Evolutionary conservation across 1,140 invertebrate species (phyloP).

Genomic region (Danaus plexippus): DNA sequence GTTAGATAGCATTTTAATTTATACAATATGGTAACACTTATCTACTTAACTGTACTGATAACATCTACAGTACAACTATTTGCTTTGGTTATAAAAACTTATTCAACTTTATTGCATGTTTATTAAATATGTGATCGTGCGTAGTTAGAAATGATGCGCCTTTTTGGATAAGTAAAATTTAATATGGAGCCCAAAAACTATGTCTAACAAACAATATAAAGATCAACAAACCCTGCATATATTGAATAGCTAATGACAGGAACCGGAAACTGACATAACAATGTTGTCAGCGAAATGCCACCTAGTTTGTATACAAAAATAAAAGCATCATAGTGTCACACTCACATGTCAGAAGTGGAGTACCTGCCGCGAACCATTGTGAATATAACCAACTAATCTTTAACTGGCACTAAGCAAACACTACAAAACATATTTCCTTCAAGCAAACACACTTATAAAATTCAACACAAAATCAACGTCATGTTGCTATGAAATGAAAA

Average conservation of each 20-base stretch:
- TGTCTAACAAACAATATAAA: slow-evolving; percentile 3
- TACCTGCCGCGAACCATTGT: slow-evolving; percentile 61
- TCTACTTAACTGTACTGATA: too few relatives aligned
- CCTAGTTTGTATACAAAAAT: neutral
- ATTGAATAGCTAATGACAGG: slow-evolving; percentile 21
- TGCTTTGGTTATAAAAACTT: too few relatives aligned
- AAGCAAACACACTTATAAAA: slow-evolving; percentile 5
- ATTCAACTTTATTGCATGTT: too few relatives aligned
- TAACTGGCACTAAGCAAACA: slow-evolving; percentile 11
- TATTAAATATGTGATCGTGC: too few relatives aligned
- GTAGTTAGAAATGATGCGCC: too few relatives aligned
- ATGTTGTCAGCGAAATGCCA: slow-evolving; percentile 15
- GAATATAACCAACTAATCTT: slow-evolving; percentile 24
- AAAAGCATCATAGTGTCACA: slow-evolving; percentile 12
- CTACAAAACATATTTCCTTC: slow-evolving; percentile 9
- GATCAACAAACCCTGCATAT: slow-evolving; percentile 15
- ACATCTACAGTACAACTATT: too few relatives aligned
- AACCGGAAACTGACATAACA: slow-evolving; percentile 16
- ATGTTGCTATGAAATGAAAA: slow-evolving; percentile 33
- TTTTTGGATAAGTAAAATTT: too few relatives aligned
- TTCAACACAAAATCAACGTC: slow-evolving; percentile 30
- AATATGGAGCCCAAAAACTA: too few relatives aligned
- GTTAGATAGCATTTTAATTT: too few relatives aligned
- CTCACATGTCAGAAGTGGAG: slow-evolving; percentile 62
- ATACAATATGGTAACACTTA: too few relatives aligned